Evolutionary conservation across 2,113 vertebrate species (phyloP), one percentile per base, ranked within the genome.

Genomic region (Marcusenius ussheri): DNA sequence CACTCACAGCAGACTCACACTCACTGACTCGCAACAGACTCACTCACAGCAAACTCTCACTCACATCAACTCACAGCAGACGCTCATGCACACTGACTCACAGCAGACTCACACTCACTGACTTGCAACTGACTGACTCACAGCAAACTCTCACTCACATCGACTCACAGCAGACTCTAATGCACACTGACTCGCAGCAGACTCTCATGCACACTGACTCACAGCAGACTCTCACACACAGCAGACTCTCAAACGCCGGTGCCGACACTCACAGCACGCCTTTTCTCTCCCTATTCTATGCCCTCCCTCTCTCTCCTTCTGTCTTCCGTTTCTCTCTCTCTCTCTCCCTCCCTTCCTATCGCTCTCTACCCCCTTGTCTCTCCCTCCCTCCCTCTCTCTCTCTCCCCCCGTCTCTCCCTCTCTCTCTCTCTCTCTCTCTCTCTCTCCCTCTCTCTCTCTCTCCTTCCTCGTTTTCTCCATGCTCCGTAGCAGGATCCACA

Each of bases 401-500:
- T 88, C 11, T 31, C 53, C 53, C 77, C 46, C 39, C 35, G 39
- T 39, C 39, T 39, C 53, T 45, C 45, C 42, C 42, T 45, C 42
- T 5, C 42, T 45, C 4, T 47, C 47, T 49, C 47, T 49, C 47
- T 11, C 49, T 49, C 49, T 2, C 47, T 13, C 5, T 45, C 47
- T 0, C 47, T 13, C 47, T 49, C 47, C 11, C 47, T 2, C 39
- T n/a, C 91, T 84, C 91, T 74, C 90, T 89, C 88, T 51, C 91
- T 91, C 91, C 88, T 53, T 19, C 70, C 80, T 21, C 27, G 1
- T 83, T 77, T 47, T 84, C 46, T 80, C 39, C 50, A 53, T 49
- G 9, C 86, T 47, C 50, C 10, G 15, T 39, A 3, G 51, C 87
- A 83, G 19, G 24, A 93, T 46, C 92, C 93, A 94, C 49, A 39